Evolutionary conservation across 2,888 invertebrate genomes (phyloP).

Genomic region (Parnassius glacialis): DNA sequence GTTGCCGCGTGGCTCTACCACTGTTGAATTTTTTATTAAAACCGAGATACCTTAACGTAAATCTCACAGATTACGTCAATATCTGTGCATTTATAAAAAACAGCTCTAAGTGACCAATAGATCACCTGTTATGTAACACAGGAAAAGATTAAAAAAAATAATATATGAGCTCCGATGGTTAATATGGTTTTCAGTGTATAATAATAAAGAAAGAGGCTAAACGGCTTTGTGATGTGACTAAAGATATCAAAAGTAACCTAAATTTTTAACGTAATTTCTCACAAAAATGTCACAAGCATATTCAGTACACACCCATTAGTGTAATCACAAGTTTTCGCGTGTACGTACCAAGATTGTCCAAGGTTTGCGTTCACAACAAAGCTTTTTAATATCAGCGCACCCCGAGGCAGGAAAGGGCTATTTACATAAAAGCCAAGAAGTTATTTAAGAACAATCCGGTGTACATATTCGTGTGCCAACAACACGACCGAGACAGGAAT

Average conservation of each 20-base stretch:
- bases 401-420: conserved; percentile 62
- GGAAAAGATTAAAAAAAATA: no score
- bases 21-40: no score
- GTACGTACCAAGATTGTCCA: conserved; percentile 51
- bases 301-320: conserved; percentile 24
- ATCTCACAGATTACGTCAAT: no score
- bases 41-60: no score
- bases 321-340: conserved; percentile 32
- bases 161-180: no score
- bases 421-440: conserved; percentile 72
- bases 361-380: conserved; percentile 55
- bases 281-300: conserved; percentile 17
- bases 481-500: conserved; percentile 60
- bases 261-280: conserved; percentile 9
- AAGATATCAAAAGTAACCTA: not conserved
- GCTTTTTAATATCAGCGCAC: conserved; percentile 75
- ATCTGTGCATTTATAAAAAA: no score
- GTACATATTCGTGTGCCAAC: conserved; percentile 50
- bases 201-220: no score
- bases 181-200: no score
- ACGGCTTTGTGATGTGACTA: no score
- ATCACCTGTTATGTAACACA: no score
- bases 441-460: conserved; percentile 69
- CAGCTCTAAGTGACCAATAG: no score
- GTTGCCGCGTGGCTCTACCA: no score